Evolutionary conservation across 2,888 invertebrate genomes (phyloP), one percentile per base, ranked within the genome.

Genomic region (Thereva unica): DNA sequence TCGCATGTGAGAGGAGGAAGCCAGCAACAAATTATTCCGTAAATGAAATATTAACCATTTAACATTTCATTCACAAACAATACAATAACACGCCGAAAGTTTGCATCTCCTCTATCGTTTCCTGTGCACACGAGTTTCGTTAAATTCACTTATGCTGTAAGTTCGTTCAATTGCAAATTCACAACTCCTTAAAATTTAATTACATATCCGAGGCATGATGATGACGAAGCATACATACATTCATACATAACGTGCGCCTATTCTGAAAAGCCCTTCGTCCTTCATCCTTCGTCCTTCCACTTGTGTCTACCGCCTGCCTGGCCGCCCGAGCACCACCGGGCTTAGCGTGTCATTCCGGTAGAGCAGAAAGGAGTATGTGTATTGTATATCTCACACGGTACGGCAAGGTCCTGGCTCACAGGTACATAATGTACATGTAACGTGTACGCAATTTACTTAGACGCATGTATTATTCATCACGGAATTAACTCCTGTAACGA

Each of bases 401-500:
- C 23, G 23, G 23, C 2, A 23, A 23, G 23, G 23, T 23, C 23
- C 23, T 23, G 23, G 23, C 23, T 23, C 23, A 23, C 23, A 23
- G 23, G 23, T 23, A 8, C 3, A 9, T 7, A 42, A 42, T 42
- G 42, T 8, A 42, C 7, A 42, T 42, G 7, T 42, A 7, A 8
- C 40, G 40, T 47, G 34, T 50, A 61, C 50, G 61, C 50, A 49
- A 61, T 68, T 69, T 65, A 69, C 69, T 65, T 55, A 65, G 63
- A 52, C 65, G 42, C 44, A 69, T 69, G 59, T 63, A 63, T 67
- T 69, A 69, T 69, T 69, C 69, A 69, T 67, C 66, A 66, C 63
- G 50, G 63, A 67, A 67, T 69, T 69, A 67, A 67, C 67, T 69
- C 63, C 61, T 65, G 61, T 69, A 69, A 69, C 67, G 63, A 59